phyloP scores from a whole-genome alignment of 2,113 vertebrate species.

The Indri indri region DNA sequence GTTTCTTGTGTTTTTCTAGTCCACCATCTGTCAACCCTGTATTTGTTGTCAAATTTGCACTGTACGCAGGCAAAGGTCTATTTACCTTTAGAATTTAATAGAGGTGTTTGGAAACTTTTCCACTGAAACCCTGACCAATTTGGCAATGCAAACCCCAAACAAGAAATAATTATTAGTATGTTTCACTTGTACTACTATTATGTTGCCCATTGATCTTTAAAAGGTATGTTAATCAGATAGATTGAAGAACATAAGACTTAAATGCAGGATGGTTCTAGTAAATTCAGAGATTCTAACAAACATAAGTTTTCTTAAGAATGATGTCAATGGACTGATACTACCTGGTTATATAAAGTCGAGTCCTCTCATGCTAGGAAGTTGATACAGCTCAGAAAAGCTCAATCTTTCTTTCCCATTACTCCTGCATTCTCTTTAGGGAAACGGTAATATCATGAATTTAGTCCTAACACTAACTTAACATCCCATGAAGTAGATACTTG shows the following conservation, averaged over 20 bases:
- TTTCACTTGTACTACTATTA: fast-evolving
- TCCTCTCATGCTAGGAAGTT: not conserved
- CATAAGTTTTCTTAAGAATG: not conserved
- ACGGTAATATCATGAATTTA: not conserved
- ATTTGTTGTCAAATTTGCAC: not conserved
- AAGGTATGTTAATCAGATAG: not conserved
- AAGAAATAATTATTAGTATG: fast-evolving
- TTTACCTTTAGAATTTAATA: not conserved
- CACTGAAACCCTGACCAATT: fast-evolving
- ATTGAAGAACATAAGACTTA: not conserved
- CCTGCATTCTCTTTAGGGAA: not conserved
- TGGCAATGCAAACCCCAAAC: not conserved
- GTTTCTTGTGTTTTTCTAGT: not conserved
- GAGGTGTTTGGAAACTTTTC: not conserved
- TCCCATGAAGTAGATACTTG: not conserved
- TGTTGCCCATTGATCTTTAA: not conserved
- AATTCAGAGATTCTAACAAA: not conserved
- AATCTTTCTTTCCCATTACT: not conserved
- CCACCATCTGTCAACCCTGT: not conserved
- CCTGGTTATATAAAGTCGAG: not conserved
- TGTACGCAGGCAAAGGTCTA: fast-evolving
- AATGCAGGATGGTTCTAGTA: not conserved
- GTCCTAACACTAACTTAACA: not conserved
- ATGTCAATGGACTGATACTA: not conserved
- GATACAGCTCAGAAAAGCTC: not conserved